Evolutionary conservation across 2,888 invertebrate genomes (phyloP), one percentile per base, ranked within the genome.

Genomic region (Habroteleia sp.): DNA sequence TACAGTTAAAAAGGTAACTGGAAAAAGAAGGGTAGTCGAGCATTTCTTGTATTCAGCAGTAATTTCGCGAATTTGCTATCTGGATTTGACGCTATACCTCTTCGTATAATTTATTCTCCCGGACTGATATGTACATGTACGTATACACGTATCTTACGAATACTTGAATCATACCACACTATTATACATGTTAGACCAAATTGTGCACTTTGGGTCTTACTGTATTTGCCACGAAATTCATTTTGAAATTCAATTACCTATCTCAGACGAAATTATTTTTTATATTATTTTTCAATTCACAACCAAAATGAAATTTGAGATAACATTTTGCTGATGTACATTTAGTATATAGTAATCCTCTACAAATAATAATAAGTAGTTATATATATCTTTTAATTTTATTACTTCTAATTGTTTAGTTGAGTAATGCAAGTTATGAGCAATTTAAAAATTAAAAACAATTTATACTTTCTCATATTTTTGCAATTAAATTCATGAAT

Each of bases 11-110:
- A 65, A 65, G 65, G 46, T 58, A 75, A 71, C 54, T 52, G 60
- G 65, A 62, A 66, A 75, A 75, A 54, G 69, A 75, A 63, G 69
- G 60, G 75, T 65, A 62, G 66, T 25, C 29, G 66, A 71, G 75
- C 69, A 71, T 75, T 46, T 56, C 71, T 66, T 66, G 60, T 66
- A 75, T 71, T 75, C 71, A 66, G 71, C 71, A 62, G 71, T 76
- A 76, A 76, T 76, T 76, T 72, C 62, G 60, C 66, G 52, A 76
- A 72, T 76, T 75, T 63, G 66, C 66, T 62, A 71, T 66, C 71
- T 76, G 75, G 71, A 71, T 75, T 75, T 75, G 75, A 75, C 75
- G 75, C 71, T 31, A 52, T 65, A 65, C 66, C 75, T 66, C 75
- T 66, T 63, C 66, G 66, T 71, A 75, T 75, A 75, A 75, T 75